A percentile compares a stretch with the other conserved stretches of the same genome.
phyloP scores from a whole-genome alignment of 1,140 invertebrate genomes.

The Batillaria attramentaria region DNA sequence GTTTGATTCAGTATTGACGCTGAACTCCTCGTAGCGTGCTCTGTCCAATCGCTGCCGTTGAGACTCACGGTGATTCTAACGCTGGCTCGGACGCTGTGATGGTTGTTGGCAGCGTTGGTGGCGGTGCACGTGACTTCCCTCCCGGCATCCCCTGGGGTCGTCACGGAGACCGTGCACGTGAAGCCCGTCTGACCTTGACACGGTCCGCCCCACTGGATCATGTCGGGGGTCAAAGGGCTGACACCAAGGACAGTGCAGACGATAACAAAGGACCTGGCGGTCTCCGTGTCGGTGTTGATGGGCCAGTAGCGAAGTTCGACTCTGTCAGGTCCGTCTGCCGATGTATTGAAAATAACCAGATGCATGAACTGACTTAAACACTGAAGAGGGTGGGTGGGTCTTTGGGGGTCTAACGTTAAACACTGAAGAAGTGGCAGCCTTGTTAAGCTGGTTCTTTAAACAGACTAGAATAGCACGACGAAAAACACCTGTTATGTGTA shows the following conservation, averaged over 20 bases:
- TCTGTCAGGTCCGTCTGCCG: neutral
- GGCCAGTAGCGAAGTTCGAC: neutral
- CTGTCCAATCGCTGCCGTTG: no score
- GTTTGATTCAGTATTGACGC: no score
- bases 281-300: no score
- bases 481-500: neutral
- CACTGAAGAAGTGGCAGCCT: neutral
- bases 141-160: neutral
- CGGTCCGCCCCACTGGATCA: neutral
- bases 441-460: neutral
- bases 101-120: slow-evolving; percentile 2
- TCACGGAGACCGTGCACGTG: neutral
- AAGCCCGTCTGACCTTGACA: neutral
- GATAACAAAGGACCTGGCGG: neutral
- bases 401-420: neutral
- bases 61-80: neutral
- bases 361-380: neutral
- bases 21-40: no score
- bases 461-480: neutral
- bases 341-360: neutral
- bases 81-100: neutral
- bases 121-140: neutral
- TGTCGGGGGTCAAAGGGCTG: neutral
- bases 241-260: neutral
- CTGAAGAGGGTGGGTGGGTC: neutral